Evolutionary conservation across 2,113 vertebrate species (phyloP), one percentile per base, ranked within the genome.

Genomic region (Eptesicus fuscus): DNA sequence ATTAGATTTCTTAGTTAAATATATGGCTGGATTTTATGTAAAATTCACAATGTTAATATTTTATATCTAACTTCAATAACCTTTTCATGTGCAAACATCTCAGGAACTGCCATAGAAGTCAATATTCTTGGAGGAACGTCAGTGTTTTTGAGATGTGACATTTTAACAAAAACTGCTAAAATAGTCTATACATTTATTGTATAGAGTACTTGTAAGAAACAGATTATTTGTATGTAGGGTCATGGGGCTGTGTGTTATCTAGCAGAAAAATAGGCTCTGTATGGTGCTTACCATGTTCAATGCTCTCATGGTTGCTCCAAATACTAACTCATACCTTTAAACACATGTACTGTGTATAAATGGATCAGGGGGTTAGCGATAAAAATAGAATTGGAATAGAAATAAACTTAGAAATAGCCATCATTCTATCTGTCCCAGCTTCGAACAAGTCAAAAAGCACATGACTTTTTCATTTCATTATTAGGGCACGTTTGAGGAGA

Each of bases 21-120:
- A n/a, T 11, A n/a, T 89, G 13, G 37, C 49, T 93, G 37, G 5
- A 74, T 86, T 88, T 83, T 88, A 37, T 93, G 7, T 56, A 86
- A 94, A 88, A 44, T 91, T n/a, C 8, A 67, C 22, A 78, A 47
- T 82, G 42, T 63, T 95, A 78, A 61, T 83, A 67, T 91, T 93
- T 92, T 67, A 40, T 82, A 59, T 65, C 35, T 92, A 47, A 47
- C 6, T 63, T 88, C 8, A 73, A 0, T 82, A 91, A 56, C 25
- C 65, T 69, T 90, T 93, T 92, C 32, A 77, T 78, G 3, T 80
- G 35, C 10, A 40, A 18, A 40, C 13, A 53, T 77, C 5, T 90
- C 69, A 79, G n/a, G 86, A 95, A 56, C 2, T 70, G 23, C 40
- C 92, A 65, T 1, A 69, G 7, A 74, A 91, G 18, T 78, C 56